phyloP scores from a whole-genome alignment of 2,888 invertebrate species.

The Lissocephala sabroskyi region DNA sequence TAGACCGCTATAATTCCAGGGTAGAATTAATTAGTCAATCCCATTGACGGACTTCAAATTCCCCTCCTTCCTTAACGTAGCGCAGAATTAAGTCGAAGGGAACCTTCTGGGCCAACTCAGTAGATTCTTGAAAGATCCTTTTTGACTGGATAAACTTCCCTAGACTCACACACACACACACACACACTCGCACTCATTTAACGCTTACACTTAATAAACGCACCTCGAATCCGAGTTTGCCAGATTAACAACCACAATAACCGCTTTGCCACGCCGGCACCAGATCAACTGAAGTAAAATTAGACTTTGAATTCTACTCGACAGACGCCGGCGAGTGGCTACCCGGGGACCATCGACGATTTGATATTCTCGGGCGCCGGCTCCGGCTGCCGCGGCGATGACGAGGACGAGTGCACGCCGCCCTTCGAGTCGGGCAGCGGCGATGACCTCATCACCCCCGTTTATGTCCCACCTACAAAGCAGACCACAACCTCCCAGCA shows the following conservation, averaged over 20 bases:
- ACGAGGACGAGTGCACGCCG: constrained; percentile 92
- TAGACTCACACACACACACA: constrained; percentile 3
- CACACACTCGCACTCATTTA: constrained; percentile 9
- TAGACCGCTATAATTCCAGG: no score
- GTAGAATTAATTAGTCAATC: no score
- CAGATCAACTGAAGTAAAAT: constrained; percentile 60
- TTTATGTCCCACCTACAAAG: constrained; percentile 87
- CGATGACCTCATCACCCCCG: constrained; percentile 94
- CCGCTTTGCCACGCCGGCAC: constrained; percentile 39
- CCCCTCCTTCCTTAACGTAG: no score
- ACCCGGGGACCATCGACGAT: constrained; percentile 86
- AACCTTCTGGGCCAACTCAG: no score
- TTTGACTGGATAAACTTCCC: no score
- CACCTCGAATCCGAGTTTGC: neutral
- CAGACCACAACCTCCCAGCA: constrained; percentile 76
- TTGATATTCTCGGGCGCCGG: constrained; percentile 93
- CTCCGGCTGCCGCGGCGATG: constrained; percentile 91
- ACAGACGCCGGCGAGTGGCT: constrained; percentile 89
- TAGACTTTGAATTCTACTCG: constrained; percentile 60
- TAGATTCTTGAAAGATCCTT: no score
- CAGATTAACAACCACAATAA: constrained; percentile 23
- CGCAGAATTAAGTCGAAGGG: no score
- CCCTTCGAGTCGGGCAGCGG: constrained; percentile 87
- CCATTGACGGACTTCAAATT: no score
- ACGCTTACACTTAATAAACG: constrained; percentile 16